Conservation (phyloP, 2,888 invertebrate genomes). For the Scaptomyza polygonia region DNA sequence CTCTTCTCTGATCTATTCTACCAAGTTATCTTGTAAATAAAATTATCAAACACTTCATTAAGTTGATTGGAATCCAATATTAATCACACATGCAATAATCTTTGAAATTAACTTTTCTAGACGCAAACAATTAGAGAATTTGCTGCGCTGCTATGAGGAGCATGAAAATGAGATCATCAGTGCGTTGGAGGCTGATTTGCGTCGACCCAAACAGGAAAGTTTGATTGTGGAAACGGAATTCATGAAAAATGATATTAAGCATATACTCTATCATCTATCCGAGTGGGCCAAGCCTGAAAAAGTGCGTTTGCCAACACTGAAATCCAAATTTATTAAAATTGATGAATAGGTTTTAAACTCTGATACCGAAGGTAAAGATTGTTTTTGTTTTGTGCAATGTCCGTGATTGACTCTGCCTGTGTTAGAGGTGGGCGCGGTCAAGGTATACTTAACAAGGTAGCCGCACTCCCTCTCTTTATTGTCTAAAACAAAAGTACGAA, state of each 20-base stretch:
- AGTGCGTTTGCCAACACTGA: constrained; percentile 83
- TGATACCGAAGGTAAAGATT: too few species aligned
- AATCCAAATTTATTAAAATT: too few species aligned
- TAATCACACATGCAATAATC: not conserved
- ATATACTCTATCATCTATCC: constrained; percentile 89
- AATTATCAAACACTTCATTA: not conserved
- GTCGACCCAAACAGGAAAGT: constrained; percentile 92
- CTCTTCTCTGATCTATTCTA: too few species aligned
- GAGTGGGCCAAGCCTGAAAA: constrained; percentile 91
- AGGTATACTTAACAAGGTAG: too few species aligned
- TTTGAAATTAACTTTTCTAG: constrained; percentile 83
- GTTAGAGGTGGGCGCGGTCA: too few species aligned
- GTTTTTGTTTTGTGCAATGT: too few species aligned
- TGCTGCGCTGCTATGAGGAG: constrained; percentile 92
- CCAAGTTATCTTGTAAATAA: not conserved
- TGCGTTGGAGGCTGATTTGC: constrained; percentile 91
- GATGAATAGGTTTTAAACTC: too few species aligned
- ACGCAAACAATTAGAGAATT: constrained; percentile 90
- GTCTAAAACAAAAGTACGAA: too few species aligned
- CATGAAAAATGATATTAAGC: constrained; percentile 90
- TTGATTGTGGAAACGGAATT: constrained; percentile 91
- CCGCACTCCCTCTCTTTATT: too few species aligned
- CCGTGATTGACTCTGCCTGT: too few species aligned
- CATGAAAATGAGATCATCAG: constrained; percentile 89
- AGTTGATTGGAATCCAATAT: not conserved